A percentile compares a stretch with the other conserved stretches of the same genome.
Evolutionary conservation across 2,113 vertebrate species (phyloP).

Genomic region (Emydocephalus ijimae): DNA sequence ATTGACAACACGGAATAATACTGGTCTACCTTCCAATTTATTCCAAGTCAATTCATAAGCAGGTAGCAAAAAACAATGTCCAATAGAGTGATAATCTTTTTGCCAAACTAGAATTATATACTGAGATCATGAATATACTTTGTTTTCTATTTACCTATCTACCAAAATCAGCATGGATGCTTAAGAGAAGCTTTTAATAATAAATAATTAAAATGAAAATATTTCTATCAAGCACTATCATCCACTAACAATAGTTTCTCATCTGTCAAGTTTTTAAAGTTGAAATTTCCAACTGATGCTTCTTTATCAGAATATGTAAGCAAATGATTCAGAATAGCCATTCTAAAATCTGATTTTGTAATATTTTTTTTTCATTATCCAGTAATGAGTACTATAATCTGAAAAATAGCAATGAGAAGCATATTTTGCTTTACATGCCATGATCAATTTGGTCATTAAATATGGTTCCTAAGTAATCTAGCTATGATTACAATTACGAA

Average conservation of each 20-base stretch:
- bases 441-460: constrained; percentile 37
- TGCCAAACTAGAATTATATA: background rate
- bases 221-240: background rate
- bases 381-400: constrained; percentile 29
- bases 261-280: background rate
- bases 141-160: background rate
- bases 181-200: background rate
- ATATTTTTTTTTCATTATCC: constrained; percentile 11
- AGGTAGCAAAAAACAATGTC: background rate
- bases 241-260: background rate
- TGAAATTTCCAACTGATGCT: background rate
- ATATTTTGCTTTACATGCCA: background rate
- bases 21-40: background rate
- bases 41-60: background rate
- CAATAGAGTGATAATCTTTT: background rate
- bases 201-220: background rate
- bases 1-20: background rate
- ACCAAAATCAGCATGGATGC: background rate
- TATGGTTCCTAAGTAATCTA: constrained; percentile 12
- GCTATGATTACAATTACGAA: constrained; percentile 29
- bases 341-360: background rate
- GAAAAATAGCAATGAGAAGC: constrained; percentile 19
- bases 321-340: background rate
- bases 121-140: background rate
- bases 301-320: background rate